Percentiles rank a stretch among this genome's conserved stretches.
Evolutionary conservation across 2,113 vertebrate genomes (phyloP).

Genomic region (Sander lucioperca): DNA sequence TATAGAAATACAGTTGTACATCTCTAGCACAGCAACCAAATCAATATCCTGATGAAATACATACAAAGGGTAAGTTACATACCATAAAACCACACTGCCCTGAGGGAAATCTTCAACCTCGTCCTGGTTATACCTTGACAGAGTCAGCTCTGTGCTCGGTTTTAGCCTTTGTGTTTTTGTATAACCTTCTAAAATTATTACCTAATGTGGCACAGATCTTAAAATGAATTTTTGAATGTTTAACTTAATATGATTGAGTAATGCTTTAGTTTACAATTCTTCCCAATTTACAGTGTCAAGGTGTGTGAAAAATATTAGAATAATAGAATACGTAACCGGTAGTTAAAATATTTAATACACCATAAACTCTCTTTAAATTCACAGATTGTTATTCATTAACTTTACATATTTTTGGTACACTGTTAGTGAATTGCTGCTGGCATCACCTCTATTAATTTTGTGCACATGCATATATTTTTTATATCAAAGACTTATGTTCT

Average conservation of each 20-base stretch:
- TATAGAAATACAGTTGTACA: background rate
- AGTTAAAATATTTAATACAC: background rate
- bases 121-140: background rate
- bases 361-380: background rate
- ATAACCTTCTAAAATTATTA: background rate
- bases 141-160: background rate
- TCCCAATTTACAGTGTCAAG: background rate
- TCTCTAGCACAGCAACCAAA: background rate
- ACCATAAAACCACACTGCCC: background rate
- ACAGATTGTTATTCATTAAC: background rate
- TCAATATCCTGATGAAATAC: constrained; percentile 1
- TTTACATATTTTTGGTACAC: background rate
- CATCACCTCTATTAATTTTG: too few relatives aligned
- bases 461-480: background rate
- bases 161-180: background rate
- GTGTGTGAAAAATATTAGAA: background rate
- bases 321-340: background rate
- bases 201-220: background rate
- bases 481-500: background rate
- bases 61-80: background rate
- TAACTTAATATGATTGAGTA: background rate
- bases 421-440: background rate
- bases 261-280: background rate
- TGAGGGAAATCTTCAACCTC: background rate
- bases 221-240: background rate